Base-by-base conservation (phyloP, 2,113 vertebrate genomes). In the Butastur rufipennis region DNA sequence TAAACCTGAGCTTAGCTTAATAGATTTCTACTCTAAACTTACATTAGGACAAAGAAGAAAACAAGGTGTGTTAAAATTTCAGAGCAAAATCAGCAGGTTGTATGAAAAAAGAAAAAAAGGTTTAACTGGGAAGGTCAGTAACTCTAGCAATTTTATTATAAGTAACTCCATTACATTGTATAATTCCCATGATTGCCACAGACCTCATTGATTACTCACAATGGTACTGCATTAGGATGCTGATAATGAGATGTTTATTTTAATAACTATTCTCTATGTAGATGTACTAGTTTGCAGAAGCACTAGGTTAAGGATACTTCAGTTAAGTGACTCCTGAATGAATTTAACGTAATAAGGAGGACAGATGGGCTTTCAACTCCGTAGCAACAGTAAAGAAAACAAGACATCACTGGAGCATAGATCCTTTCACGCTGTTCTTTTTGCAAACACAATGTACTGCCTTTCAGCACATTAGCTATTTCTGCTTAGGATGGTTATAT, bases 241-340 rank as follows among this genome's bases (percentile, higher is more conserved):
- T 86, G 66, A 79, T 91, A 93, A 96, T 81, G 52, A 92, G 86
- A 84, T 94, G 72, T 96, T 97, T 93, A 92, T 92, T 95, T 96
- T 96, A 92, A 96, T 90, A 95, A 95, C 80, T 96, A 11, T 96
- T 95, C 89, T 94, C 68, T 81, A 3, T 94, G 70, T 90, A 75
- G 68, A 90, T 78, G 45, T 59, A 86, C 55, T 72, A 92, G 80
- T 94, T 95, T 94, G 32, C 58, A 93, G 90, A 96, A 94, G 75
- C 75, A 68, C 65, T 93, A 84, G 92, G 94, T 96, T 96, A 96
- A 97, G 94, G 43, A 91, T 94, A 84, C 91, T 97, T 95, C 86
- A 96, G 92, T 90, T 81, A 94, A 96, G 90, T 72, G 85, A 93
- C 40, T 94, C 79, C 92, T 95, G 90, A 96, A 91, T 75, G 48